Conservation (phyloP, 2,113 vertebrate species). For the Panthera tigris region DNA sequence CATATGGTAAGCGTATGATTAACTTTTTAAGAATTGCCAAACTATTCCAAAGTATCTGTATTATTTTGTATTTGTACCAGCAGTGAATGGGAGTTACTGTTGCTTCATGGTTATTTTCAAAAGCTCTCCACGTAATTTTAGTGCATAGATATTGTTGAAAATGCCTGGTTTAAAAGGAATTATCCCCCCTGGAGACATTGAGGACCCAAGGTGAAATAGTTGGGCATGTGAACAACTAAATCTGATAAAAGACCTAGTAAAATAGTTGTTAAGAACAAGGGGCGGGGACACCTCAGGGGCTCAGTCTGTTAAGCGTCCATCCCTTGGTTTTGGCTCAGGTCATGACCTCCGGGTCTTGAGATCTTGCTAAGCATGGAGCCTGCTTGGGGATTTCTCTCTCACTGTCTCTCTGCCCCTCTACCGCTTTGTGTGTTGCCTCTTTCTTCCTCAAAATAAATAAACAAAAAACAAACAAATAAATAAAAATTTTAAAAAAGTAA, state of each 20-base stretch:
- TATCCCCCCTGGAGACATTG: background rate
- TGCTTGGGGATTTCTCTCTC: too few species aligned
- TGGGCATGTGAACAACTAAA: background rate
- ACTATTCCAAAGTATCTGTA: background rate
- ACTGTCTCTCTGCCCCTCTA: too few species aligned
- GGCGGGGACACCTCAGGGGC: too few species aligned
- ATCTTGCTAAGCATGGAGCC: too few species aligned
- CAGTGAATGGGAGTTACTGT: background rate
- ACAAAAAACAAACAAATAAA: too few species aligned
- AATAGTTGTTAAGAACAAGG: background rate
- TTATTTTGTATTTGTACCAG: background rate
- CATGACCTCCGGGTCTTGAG: too few species aligned
- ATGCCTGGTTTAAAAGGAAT: background rate
- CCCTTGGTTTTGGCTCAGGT: too few species aligned
- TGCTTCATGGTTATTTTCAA: background rate
- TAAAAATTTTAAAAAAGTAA: too few species aligned
- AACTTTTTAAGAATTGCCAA: background rate
- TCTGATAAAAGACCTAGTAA: background rate
- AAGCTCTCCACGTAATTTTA: background rate
- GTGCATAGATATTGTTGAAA: background rate
- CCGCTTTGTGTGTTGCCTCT: too few species aligned
- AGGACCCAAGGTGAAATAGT: background rate
- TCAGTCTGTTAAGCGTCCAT: too few species aligned
- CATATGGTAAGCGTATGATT: background rate
- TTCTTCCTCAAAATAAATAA: too few species aligned